Evolutionary conservation across 2,797 vertebrate genomes (phyloP), one percentile per base, ranked within the genome.

Genomic region (Halcyon badia): DNA sequence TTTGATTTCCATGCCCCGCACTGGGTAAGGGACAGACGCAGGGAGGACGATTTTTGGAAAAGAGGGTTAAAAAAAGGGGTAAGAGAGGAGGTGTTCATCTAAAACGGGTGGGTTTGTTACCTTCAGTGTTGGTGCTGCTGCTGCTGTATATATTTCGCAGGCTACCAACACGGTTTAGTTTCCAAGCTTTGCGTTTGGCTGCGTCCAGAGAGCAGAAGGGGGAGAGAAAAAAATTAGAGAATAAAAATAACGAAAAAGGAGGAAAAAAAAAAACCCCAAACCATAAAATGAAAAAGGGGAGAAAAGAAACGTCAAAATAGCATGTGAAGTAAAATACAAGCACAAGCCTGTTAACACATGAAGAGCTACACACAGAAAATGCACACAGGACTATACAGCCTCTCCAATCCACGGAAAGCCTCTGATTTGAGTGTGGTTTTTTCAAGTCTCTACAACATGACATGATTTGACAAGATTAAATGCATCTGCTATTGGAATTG

Each of bases 161-260:
- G 98, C 99, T 99, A 99, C 98, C 98, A 97, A 99, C 99, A 97
- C 98, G 99, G 97, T 98, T 99, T 98, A 99, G 98, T 98, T 99
- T 99, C 99, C 99, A 99, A 76, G 98, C 99, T 99, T 97, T 99
- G 98, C 98, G 99, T 97, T 99, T 99, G 98, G 98, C 99, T 99
- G 99, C 98, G 62, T 99, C 98, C 98, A 97, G 98, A 98, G 96
- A 98, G 98, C 98, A 98, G 98, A 98, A 94, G 95, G 95, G 96
- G 98, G 94, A 95, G 96, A 96, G 94, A 95, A 86, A 61, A 86
- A 86, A 95, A 84, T 95, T 87, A 97, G 95, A 98, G 94, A 97
- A 97, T 93, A 98, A 96, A 93, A 97, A 97, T 92, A 96, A 96
- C 87, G 64, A 83, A 93, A 96, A 95, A 95, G 3, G 22, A 12